These are phyloP conservation scores for Mesoligia furuncula DNA, from an alignment of 2,888 invertebrate species.

Conservation along the genomic window DNA sequence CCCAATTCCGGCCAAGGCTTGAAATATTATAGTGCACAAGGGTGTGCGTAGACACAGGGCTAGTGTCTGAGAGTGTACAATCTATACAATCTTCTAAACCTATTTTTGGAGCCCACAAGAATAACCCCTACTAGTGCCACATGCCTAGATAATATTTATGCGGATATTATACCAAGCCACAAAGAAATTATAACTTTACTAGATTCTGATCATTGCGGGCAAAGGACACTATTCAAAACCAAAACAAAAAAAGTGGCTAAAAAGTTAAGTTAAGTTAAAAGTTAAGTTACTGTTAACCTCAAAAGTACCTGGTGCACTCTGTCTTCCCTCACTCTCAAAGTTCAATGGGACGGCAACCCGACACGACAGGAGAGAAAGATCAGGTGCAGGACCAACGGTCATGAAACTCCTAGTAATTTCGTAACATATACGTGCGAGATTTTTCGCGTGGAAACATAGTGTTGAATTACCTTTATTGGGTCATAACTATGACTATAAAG, in stretches of 20 bases:
- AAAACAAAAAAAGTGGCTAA: too few species aligned
- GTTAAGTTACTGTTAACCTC: too few species aligned
- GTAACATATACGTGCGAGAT: conserved; percentile 54
- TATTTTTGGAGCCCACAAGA: too few species aligned
- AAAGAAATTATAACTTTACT: too few species aligned
- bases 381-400: neutral
- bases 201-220: too few species aligned
- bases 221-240: too few species aligned
- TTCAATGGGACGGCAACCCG: neutral
- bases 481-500: conserved; percentile 68
- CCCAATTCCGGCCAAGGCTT: neutral
- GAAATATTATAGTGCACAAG: neutral
- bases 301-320: neutral
- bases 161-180: too few species aligned
- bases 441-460: conserved; percentile 71
- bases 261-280: too few species aligned
- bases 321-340: neutral
- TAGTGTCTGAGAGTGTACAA: too few species aligned
- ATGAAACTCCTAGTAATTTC: conserved; percentile 10
- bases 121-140: too few species aligned
- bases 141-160: too few species aligned
- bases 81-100: too few species aligned
- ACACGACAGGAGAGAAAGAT: neutral
- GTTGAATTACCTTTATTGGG: conserved; percentile 73
- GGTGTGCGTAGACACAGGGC: neutral